Evolutionary conservation across 2,797 vertebrate species (phyloP).

Genomic region (Molothrus aeneus): DNA sequence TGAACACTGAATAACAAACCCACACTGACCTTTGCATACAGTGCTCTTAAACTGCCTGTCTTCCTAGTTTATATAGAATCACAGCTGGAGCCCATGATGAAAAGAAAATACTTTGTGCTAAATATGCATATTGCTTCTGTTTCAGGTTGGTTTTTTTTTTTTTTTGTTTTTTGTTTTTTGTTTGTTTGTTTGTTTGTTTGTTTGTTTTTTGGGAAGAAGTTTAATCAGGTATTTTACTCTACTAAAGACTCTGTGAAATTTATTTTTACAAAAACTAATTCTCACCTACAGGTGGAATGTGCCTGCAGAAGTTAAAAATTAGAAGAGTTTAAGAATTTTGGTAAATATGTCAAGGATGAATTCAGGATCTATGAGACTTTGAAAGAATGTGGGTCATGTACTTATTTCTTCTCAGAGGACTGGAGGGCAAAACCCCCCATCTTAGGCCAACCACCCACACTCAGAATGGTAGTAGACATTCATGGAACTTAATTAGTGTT

Average conservation of each 20-base stretch:
- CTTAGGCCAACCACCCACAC: not conserved
- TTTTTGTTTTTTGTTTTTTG: too few species aligned
- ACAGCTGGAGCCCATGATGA: slow-evolving; percentile 60
- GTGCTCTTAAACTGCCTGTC: slow-evolving; percentile 22
- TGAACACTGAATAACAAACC: not conserved
- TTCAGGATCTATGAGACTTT: not conserved
- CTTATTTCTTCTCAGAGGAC: not conserved
- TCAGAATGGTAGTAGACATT: not conserved
- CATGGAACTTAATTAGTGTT: not conserved
- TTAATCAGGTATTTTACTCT: slow-evolving; percentile 58
- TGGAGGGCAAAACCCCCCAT: not conserved
- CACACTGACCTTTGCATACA: not conserved
- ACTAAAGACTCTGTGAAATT: not conserved
- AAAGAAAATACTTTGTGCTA: slow-evolving; percentile 58
- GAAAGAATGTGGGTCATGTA: not conserved
- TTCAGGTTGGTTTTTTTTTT: not conserved
- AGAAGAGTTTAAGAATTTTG: not conserved
- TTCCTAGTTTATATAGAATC: slow-evolving; percentile 47
- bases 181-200: too few species aligned
- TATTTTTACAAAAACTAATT: not conserved
- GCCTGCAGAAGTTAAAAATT: not conserved
- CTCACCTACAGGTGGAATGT: not conserved
- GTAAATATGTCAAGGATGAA: not conserved
- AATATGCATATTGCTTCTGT: slow-evolving; percentile 56
- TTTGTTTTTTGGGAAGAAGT: not conserved